A percentile compares a stretch with the other conserved stretches of the same genome.
These are phyloP conservation scores for Ictidomys tridecemlineatus DNA, from an alignment of 2,113 vertebrate genomes.

Conservation along the genomic window DNA sequence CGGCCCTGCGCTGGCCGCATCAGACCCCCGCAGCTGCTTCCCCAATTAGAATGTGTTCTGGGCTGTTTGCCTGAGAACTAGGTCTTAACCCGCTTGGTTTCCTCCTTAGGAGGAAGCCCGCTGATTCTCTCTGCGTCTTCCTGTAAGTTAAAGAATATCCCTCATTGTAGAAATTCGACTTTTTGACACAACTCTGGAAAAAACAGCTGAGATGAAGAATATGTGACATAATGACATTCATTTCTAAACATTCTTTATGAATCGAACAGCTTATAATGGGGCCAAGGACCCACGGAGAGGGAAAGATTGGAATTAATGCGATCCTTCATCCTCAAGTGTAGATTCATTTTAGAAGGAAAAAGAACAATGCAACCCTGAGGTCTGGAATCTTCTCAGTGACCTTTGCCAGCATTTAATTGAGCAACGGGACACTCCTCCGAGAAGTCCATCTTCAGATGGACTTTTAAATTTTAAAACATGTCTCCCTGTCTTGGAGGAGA, in stretches of 20 bases:
- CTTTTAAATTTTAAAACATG: neutral
- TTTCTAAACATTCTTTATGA: neutral
- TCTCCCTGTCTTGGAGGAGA: neutral
- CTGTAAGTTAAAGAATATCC: neutral
- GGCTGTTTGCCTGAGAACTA: neutral
- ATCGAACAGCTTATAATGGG: neutral
- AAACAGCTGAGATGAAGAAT: neutral
- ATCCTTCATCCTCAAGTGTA: neutral
- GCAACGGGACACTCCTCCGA: neutral
- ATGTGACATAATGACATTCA: accelerated
- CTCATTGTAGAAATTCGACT: neutral
- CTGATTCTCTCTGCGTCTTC: neutral
- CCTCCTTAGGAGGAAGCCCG: neutral
- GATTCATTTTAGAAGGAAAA: neutral
- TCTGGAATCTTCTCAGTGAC: neutral
- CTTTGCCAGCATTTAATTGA: neutral
- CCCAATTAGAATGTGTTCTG: slow-evolving; percentile 40
- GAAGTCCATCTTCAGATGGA: neutral
- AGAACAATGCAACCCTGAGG: neutral
- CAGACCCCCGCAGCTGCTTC: neutral
- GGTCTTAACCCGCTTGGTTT: slow-evolving; percentile 13
- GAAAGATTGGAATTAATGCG: neutral
- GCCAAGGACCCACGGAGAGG: neutral
- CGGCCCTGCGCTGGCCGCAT: neutral
- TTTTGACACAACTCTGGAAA: neutral